Conservation (phyloP, 2,797 vertebrate genomes). For the Arnoldichthys spilopterus region DNA sequence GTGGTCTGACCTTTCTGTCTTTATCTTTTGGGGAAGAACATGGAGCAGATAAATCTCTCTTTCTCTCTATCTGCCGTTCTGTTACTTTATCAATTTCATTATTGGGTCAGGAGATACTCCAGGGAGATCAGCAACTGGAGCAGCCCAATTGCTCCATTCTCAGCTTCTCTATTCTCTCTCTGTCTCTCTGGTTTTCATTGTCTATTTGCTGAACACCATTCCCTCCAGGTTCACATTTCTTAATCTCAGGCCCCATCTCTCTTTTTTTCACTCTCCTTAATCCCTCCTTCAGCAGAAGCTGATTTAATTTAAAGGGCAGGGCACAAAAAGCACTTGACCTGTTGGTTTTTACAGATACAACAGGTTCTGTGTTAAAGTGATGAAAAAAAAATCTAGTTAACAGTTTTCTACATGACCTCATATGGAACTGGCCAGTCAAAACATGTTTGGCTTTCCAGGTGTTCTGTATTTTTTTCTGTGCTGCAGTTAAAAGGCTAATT, state of each 20-base stretch:
- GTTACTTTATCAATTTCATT: conserved; percentile 58
- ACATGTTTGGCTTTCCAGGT: background rate
- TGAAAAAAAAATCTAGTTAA: background rate
- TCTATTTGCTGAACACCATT: conserved; percentile 28
- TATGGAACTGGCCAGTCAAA: too few species aligned
- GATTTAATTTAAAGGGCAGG: background rate
- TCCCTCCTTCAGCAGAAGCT: background rate
- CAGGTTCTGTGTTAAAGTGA: too few species aligned
- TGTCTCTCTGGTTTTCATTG: conserved; percentile 37
- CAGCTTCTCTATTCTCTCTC: conserved; percentile 47
- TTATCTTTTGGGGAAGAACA: conserved; percentile 42
- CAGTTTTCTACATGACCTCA: too few species aligned
- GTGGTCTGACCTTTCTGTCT: background rate
- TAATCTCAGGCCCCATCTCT: background rate
- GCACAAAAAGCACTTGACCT: background rate
- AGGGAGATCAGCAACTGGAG: conserved; percentile 68
- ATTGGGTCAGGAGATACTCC: conserved; percentile 62
- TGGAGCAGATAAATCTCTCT: conserved; percentile 40
- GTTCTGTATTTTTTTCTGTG: too few species aligned
- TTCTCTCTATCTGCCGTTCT: conserved; percentile 32
- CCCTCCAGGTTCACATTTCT: conserved; percentile 27
- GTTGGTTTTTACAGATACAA: background rate
- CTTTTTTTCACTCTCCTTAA: background rate
- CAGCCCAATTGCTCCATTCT: conserved; percentile 70
- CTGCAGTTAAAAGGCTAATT: background rate